Evolutionary conservation across 2,113 vertebrate species (phyloP).

Genomic region (Anarrhichthys ocellatus): DNA sequence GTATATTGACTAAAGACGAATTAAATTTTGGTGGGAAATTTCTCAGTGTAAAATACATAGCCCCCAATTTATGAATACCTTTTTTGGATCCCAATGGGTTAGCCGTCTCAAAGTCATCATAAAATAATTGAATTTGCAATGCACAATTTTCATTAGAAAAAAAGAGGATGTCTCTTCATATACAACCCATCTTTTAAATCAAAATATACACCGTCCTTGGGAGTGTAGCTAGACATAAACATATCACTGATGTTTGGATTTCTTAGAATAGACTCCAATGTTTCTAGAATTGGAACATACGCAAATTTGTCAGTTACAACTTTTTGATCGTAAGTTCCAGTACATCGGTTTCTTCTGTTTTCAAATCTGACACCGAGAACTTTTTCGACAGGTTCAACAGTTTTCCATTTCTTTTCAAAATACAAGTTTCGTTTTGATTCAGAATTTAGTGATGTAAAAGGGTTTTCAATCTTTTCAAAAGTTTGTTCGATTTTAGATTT

Average conservation of each 20-base stretch:
- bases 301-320: conserved; percentile 48
- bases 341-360: conserved; percentile 26
- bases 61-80: conserved; percentile 29
- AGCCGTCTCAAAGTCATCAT: conserved; percentile 26
- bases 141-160: no score
- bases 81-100: conserved; percentile 25
- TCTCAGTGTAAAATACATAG: conserved; percentile 34
- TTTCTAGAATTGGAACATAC: conserved; percentile 40
- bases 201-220: neutral
- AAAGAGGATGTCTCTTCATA: neutral
- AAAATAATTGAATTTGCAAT: neutral
- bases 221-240: conserved; percentile 11
- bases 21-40: conserved; percentile 35
- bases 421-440: conserved; percentile 41
- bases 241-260: conserved; percentile 33
- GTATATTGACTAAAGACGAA: conserved; percentile 28
- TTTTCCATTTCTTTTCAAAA: conserved; percentile 40
- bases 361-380: conserved; percentile 49
- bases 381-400: conserved; percentile 33
- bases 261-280: conserved; percentile 35
- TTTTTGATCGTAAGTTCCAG: conserved; percentile 32
- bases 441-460: conserved; percentile 41
- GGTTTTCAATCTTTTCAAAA: conserved; percentile 56
- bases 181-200: neutral
- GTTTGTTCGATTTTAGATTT: conserved; percentile 24